phyloP scores from a whole-genome alignment of 2,888 invertebrate genomes.

The Drosophila merina region DNA sequence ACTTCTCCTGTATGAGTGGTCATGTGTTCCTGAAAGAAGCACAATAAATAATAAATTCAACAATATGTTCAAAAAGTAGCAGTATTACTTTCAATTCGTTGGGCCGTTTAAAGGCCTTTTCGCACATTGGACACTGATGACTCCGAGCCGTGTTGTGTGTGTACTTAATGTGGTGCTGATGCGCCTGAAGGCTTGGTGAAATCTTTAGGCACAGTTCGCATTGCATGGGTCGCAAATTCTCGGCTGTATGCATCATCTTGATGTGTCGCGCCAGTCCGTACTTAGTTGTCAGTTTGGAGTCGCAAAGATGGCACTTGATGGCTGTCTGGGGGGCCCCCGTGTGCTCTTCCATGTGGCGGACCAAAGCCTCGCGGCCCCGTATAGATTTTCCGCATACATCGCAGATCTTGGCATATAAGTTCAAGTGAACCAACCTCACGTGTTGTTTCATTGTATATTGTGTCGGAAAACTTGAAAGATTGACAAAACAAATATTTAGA shows the following conservation, averaged over 20 bases:
- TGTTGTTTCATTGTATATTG: conserved; percentile 78
- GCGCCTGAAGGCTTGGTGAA: conserved; percentile 75
- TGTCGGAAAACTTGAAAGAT: conserved; percentile 68
- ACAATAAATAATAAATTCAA: not conserved
- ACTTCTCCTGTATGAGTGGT: conserved; percentile 82
- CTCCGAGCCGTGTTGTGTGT: conserved; percentile 76
- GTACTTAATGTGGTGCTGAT: conserved; percentile 80
- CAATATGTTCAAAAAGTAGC: not conserved
- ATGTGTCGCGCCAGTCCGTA: conserved; percentile 81
- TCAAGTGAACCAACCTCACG: conserved; percentile 77
- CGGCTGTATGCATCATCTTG: conserved; percentile 77
- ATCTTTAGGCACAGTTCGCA: conserved; percentile 78
- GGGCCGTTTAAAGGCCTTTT: conserved; percentile 81
- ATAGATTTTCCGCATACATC: conserved; percentile 82
- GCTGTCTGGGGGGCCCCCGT: conserved; percentile 67
- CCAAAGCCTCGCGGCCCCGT: conserved; percentile 73
- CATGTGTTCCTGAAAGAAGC: conserved; percentile 78
- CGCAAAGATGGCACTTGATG: conserved; percentile 80
- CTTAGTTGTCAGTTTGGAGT: conserved; percentile 73
- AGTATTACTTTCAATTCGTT: conserved; percentile 69
- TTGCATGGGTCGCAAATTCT: conserved; percentile 74
- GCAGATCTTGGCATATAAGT: conserved; percentile 80
- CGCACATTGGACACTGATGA: conserved; percentile 81
- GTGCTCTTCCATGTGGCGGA: conserved; percentile 80
- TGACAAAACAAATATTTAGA: not conserved